Conservation (phyloP, 2,888 invertebrate species). For the Mythimna loreyi region DNA sequence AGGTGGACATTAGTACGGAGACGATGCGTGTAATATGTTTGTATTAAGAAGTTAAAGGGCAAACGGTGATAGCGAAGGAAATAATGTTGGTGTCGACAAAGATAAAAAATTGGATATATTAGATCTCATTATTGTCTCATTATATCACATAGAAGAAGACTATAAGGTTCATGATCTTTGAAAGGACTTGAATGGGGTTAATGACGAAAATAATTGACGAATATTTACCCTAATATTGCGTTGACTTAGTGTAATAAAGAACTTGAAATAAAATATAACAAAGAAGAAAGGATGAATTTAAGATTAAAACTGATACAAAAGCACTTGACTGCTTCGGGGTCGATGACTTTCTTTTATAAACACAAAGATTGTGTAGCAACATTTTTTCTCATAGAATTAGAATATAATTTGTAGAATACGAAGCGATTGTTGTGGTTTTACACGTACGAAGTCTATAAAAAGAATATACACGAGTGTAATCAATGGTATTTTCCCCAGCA, state of each 20-base stretch:
- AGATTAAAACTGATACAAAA: conserved; percentile 33
- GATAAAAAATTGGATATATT: neutral
- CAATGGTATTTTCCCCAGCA: conserved; percentile 12
- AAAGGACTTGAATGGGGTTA: neutral
- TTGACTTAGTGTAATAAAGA: neutral
- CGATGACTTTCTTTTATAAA: conserved; percentile 52
- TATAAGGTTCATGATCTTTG: neutral
- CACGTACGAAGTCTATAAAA: conserved; percentile 1
- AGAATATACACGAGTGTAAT: conserved; percentile 8
- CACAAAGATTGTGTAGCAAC: conserved; percentile 37
- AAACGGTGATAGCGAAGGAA: conserved; percentile 4
- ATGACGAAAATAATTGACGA: neutral
- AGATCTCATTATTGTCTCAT: neutral
- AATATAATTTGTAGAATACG: conserved; percentile 47
- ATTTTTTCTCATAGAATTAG: conserved; percentile 35
- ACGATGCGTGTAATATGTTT: neutral
- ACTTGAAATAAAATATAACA: neutral
- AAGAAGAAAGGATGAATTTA: neutral
- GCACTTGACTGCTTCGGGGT: conserved; percentile 38
- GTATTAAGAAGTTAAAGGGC: conserved; percentile 3
- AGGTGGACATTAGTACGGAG: neutral
- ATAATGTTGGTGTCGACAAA: neutral
- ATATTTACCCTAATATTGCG: neutral
- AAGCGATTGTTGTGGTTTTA: conserved; percentile 18
- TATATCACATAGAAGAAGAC: neutral